A percentile compares a stretch with the other conserved stretches of the same genome.
Conservation (phyloP, 2,113 vertebrate species). For the Micromys minutus region DNA sequence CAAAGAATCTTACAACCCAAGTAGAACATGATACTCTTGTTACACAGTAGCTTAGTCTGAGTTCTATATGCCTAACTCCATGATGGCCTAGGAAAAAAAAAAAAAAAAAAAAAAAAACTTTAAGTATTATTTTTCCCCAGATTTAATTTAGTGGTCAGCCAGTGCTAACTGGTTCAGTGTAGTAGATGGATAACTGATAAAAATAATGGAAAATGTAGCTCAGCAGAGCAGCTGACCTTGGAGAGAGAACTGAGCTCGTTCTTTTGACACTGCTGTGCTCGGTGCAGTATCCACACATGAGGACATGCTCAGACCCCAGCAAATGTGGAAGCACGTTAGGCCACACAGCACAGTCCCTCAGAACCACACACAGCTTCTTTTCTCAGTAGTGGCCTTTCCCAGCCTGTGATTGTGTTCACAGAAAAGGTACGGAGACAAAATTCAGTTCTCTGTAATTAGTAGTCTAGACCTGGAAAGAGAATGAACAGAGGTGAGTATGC, state of each 20-base stretch:
- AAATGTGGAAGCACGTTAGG: background rate
- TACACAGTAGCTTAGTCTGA: background rate
- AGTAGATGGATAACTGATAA: background rate
- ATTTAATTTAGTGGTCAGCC: background rate
- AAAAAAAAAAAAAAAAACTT: too few species aligned
- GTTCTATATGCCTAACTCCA: background rate
- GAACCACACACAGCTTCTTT: background rate
- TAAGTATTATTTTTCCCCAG: background rate
- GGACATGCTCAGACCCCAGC: background rate
- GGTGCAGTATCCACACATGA: slow-evolving; percentile 7
- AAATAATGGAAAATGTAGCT: background rate
- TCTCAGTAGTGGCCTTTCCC: background rate
- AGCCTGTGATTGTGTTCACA: background rate
- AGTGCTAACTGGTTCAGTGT: background rate
- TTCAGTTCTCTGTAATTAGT: background rate
- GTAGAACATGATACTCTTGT: background rate
- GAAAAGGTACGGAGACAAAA: background rate
- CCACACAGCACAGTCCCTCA: background rate
- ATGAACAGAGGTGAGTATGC: background rate
- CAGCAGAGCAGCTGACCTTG: background rate
- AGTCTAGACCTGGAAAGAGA: background rate
- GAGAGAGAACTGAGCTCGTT: background rate
- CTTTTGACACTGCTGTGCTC: background rate
- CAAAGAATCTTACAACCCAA: background rate
- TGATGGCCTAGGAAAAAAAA: background rate